These are phyloP conservation scores for Atherinosoma microstoma DNA, from an alignment of 2,797 vertebrate species.

Conservation along the genomic window DNA sequence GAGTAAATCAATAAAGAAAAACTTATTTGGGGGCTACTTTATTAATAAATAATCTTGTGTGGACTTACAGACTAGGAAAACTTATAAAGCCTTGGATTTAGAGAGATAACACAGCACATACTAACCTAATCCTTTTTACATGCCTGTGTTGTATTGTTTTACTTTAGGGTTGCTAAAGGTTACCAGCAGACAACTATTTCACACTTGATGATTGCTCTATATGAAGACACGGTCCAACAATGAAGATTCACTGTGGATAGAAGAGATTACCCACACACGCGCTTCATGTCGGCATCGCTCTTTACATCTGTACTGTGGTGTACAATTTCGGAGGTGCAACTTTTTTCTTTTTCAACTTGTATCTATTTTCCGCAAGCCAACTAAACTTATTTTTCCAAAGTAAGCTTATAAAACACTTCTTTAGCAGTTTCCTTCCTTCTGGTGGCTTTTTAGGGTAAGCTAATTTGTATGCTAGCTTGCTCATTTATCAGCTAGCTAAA, in stretches of 20 bases:
- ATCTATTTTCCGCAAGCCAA: neutral
- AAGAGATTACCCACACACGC: neutral
- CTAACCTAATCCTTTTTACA: neutral
- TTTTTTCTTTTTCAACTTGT: neutral
- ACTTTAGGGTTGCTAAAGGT: constrained; percentile 10
- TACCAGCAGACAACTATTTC: constrained; percentile 31
- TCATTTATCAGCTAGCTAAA: neutral
- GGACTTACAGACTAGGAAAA: constrained; percentile 7
- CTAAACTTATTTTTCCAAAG: neutral
- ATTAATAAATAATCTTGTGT: neutral
- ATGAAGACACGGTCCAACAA: constrained; percentile 22
- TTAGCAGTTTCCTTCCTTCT: neutral
- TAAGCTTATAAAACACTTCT: neutral
- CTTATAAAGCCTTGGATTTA: constrained; percentile 30
- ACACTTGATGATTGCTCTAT: constrained; percentile 50
- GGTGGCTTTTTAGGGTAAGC: neutral
- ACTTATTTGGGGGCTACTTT: neutral
- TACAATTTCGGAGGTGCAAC: too few relatives aligned
- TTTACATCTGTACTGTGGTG: too few relatives aligned
- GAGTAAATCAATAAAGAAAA: neutral
- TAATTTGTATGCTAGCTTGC: neutral
- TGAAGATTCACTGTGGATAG: neutral
- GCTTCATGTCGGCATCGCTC: neutral
- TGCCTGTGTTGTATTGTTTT: constrained; percentile 38
- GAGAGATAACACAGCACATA: neutral